phyloP scores from a whole-genome alignment of 2,888 invertebrate species.

The Drosophila flavopinicola region DNA sequence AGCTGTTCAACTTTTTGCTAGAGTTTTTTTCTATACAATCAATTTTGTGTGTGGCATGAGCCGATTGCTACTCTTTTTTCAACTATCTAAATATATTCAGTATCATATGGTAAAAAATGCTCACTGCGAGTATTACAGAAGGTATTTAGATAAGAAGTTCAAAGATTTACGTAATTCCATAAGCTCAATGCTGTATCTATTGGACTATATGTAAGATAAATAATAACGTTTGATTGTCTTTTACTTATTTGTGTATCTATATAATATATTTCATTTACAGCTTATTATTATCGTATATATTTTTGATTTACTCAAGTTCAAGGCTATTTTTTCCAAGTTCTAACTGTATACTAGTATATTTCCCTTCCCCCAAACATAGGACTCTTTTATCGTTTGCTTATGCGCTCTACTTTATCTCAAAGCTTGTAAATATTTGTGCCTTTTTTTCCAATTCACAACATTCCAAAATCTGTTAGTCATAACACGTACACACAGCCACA shows the following conservation, averaged over 20 bases:
- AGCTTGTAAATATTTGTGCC: conserved; percentile 6
- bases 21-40: conserved; percentile 15
- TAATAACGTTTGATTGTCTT: too few species aligned
- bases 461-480: conserved; percentile 48
- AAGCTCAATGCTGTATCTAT: too few species aligned
- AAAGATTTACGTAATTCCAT: too few species aligned
- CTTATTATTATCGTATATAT: too few species aligned
- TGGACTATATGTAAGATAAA: too few species aligned
- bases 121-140: too few species aligned
- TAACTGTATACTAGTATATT: background rate
- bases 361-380: background rate
- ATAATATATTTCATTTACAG: too few species aligned
- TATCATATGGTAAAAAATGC: background rate
- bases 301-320: too few species aligned
- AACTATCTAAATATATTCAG: conserved; percentile 3
- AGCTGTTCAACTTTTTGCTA: background rate
- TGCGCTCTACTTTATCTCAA: background rate
- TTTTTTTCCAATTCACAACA: conserved; percentile 8
- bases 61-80: conserved; percentile 15
- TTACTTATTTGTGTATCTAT: too few species aligned
- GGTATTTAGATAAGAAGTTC: too few species aligned
- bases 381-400: background rate
- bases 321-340: too few species aligned
- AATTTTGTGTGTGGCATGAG: conserved; percentile 13
- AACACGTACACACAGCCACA: conserved; percentile 35